Conservation (phyloP, 2,113 vertebrate species). For the Psephotus haematonotus region DNA sequence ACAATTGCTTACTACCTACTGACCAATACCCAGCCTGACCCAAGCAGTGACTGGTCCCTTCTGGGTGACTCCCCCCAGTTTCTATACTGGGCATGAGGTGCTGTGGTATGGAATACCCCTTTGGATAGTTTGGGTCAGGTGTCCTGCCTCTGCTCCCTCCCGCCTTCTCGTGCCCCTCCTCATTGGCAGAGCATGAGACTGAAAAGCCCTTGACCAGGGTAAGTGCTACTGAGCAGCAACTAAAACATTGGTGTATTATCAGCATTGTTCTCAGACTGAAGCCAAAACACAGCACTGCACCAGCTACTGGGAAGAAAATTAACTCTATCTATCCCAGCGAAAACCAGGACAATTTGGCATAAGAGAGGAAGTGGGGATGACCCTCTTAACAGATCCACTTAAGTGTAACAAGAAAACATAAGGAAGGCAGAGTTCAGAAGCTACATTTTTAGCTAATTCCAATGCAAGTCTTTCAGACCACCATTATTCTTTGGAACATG, state of each 20-base stretch:
- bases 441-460: not conserved
- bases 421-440: not conserved
- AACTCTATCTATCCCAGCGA: not conserved
- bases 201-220: not conserved
- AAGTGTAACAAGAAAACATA: not conserved
- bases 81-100: not conserved
- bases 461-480: not conserved
- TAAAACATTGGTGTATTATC: not conserved
- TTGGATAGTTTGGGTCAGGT: not conserved
- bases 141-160: not conserved
- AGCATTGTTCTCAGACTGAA: not conserved
- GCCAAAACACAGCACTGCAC: not conserved
- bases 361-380: not conserved
- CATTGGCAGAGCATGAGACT: not conserved
- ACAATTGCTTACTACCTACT: not conserved
- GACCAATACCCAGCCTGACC: not conserved
- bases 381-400: not conserved
- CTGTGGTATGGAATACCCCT: not conserved
- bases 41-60: not conserved
- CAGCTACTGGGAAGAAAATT: not conserved
- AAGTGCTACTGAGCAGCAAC: not conserved
- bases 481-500: accelerated
- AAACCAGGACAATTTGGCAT: not conserved
- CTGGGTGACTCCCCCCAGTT: not conserved
- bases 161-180: not conserved